Percentiles rank a stretch among this genome's conserved stretches.
Conservation (phyloP, 37 sponge, comb jelly and placozoan species). For the Beroe forskalii region DNA sequence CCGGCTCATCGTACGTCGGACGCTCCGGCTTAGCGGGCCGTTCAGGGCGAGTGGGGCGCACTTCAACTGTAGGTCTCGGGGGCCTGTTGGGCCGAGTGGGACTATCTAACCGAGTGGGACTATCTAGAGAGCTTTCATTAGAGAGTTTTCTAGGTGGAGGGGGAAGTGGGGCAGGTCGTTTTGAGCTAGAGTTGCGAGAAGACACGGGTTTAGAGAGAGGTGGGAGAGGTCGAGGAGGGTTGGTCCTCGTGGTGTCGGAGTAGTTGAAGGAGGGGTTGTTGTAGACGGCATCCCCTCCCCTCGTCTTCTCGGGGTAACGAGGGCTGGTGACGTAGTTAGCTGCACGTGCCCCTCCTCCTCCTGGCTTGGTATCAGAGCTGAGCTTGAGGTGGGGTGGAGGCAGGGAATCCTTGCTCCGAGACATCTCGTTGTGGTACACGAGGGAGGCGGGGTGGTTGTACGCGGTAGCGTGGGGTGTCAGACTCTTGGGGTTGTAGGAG, state of each 20-base stretch:
- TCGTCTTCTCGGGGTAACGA: background rate
- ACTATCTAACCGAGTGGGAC: background rate
- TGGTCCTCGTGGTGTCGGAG: background rate
- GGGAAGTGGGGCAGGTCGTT: background rate
- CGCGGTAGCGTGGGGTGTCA: background rate
- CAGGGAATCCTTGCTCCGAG: too few species aligned
- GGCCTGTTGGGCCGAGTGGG: background rate
- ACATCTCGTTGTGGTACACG: background rate
- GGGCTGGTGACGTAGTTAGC: background rate
- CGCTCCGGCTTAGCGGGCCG: background rate
- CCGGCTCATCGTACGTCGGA: background rate
- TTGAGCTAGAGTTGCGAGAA: background rate
- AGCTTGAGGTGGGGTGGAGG: too few species aligned
- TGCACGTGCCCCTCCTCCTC: background rate
- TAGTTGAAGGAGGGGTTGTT: background rate
- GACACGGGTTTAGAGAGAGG: too few species aligned
- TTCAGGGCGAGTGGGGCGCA: background rate
- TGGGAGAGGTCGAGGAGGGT: background rate
- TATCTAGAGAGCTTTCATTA: background rate
- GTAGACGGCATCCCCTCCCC: background rate
- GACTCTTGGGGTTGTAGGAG: constrained; percentile 9
- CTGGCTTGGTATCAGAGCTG: background rate
- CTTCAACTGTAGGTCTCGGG: background rate
- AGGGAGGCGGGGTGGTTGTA: constrained; percentile 40
- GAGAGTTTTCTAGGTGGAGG: too few species aligned